phyloP scores from a whole-genome alignment of 2,113 vertebrate species.

The Pristiophorus japonicus region DNA sequence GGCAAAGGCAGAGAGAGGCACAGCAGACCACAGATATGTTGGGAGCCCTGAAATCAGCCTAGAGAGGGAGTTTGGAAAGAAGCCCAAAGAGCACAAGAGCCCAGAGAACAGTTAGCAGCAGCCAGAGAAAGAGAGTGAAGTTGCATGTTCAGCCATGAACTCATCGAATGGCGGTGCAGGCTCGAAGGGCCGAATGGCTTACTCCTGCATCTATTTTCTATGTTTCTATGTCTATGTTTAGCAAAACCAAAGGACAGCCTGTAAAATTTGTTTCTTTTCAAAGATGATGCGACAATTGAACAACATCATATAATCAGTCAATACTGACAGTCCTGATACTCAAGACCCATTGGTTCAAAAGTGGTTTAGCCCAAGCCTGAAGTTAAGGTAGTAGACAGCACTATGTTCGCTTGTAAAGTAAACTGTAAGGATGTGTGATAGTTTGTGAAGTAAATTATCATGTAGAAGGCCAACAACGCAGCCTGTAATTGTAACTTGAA shows the following conservation, averaged over 20 bases:
- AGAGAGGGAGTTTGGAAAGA: background rate
- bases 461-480: background rate
- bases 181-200: too few species aligned
- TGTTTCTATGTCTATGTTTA: too few species aligned
- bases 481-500: background rate
- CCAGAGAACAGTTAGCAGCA: background rate
- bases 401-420: background rate
- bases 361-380: background rate
- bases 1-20: background rate
- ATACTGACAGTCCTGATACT: background rate
- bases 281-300: background rate
- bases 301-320: background rate
- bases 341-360: background rate
- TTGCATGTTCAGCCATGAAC: too few species aligned
- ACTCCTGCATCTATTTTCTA: too few species aligned
- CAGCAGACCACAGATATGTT: background rate
- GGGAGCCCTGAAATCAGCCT: too few species aligned
- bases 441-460: background rate
- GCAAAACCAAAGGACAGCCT: background rate
- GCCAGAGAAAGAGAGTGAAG: background rate
- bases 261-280: background rate
- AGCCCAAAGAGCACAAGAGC: background rate
- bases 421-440: background rate
- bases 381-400: background rate
- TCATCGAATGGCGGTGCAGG: too few species aligned